Base-by-base conservation (phyloP, 2,113 vertebrate species). In the Ctenodactylus gundi region DNA sequence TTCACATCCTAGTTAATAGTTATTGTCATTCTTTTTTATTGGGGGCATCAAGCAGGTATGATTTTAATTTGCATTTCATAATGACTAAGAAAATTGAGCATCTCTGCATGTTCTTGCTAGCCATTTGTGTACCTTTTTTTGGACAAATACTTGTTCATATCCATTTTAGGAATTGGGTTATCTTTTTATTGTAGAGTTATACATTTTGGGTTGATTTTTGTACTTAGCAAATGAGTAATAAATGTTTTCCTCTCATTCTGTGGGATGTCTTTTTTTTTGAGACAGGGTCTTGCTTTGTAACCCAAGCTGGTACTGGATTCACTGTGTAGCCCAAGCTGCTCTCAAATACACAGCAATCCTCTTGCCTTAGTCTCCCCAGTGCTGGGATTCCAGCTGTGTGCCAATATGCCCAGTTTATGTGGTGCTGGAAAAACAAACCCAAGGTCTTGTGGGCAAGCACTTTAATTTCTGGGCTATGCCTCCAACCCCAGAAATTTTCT, bases 51-150 rank as follows among this genome's bases (percentile, higher is more conserved):
- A 62, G 7, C 76, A 34, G n/a, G 25, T 93, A 41, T 92, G 41
- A 72, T 90, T 88, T 93, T 90, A 8, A 39, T 93, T 85, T 85
- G 21, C 31, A 53, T 88, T 93, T 91, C 7, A 49, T 17, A 65
- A 65, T 29, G 49, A 64, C 41, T 73, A 72, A 64, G 93, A 77
- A 81, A 85, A 78, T 80, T 46, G 31, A 83, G 4, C 18, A 80
- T 68, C 20, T 80, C 88, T 84, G 84, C 64, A 57, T 88, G 58
- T 93, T 53, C 17, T 87, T 55, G 7, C 29, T 68, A n/a, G 10
- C 13, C 21, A 82, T 70, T 67, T n/a, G 39, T 88, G 23, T 88
- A 34, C 78, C 21, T 75, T 27, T 90, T 96, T 92, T 85, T 64
- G 7, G 27, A 70, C 36, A 78, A 90, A 67, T 87, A 31, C 21